phyloP scores from a whole-genome alignment of 2,797 vertebrate genomes.

The Cottoperca gobio region DNA sequence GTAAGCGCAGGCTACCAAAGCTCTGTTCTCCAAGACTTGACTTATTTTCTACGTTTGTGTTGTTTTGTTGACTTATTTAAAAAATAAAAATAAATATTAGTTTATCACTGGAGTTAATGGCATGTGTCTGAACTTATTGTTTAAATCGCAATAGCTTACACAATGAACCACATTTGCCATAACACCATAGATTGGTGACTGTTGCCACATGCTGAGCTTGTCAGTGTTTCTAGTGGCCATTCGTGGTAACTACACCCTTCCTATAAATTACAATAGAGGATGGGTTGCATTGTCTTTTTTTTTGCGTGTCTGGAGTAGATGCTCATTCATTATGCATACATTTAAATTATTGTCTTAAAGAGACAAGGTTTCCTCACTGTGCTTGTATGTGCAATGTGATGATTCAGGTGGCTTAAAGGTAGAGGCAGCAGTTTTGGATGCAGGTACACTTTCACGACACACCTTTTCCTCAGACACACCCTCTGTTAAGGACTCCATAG shows the following conservation, averaged over 20 bases:
- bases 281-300: slow-evolving; percentile 6
- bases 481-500: slow-evolving; percentile 33
- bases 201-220: slow-evolving; percentile 69
- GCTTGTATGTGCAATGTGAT: background rate
- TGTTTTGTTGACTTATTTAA: too few relatives aligned
- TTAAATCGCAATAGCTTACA: slow-evolving; percentile 17
- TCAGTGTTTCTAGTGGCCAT: slow-evolving; percentile 60
- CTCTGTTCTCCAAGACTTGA: slow-evolving; percentile 14
- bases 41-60: too few relatives aligned
- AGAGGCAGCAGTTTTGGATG: background rate
- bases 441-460: slow-evolving; percentile 52
- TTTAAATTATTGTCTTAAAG: background rate
- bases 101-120: too few relatives aligned
- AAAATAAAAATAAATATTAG: fast-evolving
- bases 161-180: slow-evolving; percentile 58
- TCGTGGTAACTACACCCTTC: slow-evolving; percentile 57
- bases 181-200: slow-evolving; percentile 54
- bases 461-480: slow-evolving; percentile 74
- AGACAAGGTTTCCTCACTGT: too few relatives aligned
- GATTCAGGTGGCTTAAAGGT: background rate
- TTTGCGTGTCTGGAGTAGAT: background rate
- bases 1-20: slow-evolving; percentile 16
- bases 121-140: background rate
- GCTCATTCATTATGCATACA: too few relatives aligned
- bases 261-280: background rate